Base-by-base conservation (phyloP, 2,113 vertebrate genomes). In the Melierax canorus region DNA sequence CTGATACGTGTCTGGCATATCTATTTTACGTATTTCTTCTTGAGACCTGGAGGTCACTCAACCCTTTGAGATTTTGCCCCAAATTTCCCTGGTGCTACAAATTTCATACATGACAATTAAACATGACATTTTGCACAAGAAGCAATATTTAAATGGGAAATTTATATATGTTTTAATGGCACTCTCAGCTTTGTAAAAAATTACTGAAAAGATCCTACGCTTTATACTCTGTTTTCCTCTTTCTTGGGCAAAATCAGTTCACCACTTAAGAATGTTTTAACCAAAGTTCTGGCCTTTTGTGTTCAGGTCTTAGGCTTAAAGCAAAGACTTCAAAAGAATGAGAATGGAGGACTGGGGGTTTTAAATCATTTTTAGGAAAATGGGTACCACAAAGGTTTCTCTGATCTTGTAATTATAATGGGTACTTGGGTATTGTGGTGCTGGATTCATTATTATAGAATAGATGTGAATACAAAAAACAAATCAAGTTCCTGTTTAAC, bases 251-350 rank as follows among this genome's bases (percentile, higher is more conserved):
- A 34, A 92, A 81, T 88, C 46, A 78, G 46, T 77, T 43, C 69
- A 51, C 51, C 15, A 73, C 41, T 93, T 64, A 69, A 84, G 12
- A 56, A 34, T 10, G 59, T 85, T 55, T 81, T 80, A 92, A 46
- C 43, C 71, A 39, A 60, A 85, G 48, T 60, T 93, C 85, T 81
- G 27, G 45, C 51, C 88, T 60, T 97, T 98, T 97, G 96, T 97
- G 43, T 95, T 84, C 64, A 87, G 66, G 55, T 94, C 83, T 80
- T 84, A 32, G 29, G 30, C 94, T 97, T 97, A 86, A 87, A 94
- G 96, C 62, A 86, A 95, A 97, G 90, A 96, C 97, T 97, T 97
- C 97, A 98, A 97, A 98, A 97, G 96, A 92, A 77, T 71, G 32
- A 75, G 94, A 73, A 84, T 82, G 80, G 59, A 93, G 59, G 43